Evolutionary conservation across 2,888 invertebrate species (phyloP), one percentile per base, ranked within the genome.

Genomic region (Amaurobius ferox): DNA sequence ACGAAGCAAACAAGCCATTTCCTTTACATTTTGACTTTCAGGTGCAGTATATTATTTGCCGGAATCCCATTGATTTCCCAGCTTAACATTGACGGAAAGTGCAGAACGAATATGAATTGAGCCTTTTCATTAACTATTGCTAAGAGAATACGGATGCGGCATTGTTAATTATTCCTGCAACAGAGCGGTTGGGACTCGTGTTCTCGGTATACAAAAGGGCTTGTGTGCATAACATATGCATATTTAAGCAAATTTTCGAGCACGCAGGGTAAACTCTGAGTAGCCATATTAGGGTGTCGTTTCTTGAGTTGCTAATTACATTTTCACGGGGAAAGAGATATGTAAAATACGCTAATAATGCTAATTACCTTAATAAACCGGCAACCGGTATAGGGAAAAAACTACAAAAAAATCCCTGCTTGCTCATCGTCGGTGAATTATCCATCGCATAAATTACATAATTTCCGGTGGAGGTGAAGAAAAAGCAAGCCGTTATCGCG

Each of bases 221-320:
- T 55, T 67, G 73, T 77, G 83, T 77, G 78, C 85, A 86, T 86
- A 79, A 86, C 78, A 29, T 79, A 86, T 86, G 85, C 73, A 86
- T 79, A 86, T 86, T 86, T 86, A 86, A 86, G 78, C 85, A 86
- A 79, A 78, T 86, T 77, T 72, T 39, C 64, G 35, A n/a, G 83
- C 77, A 77, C 72, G 83, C 77, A 77, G 71, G 66, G 64, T 83
- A 32, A 67, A 64, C 70, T 85, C 70, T 62, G 72, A 66, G 77
- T 70, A 81, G 78, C 72, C 73, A 77, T 86, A 74, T 73, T 72
- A 67, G 73, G 62, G 71, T 73, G 78, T 77, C 85, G 72, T 85
- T 85, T 85, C 85, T 86, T 86, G 73, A 73, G 85, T 79, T 86
- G 74, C 85, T 86, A 86, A 86, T 86, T 86, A 70, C 85, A 86